These are phyloP conservation scores for Spisula solida DNA, from an alignment of 2,888 invertebrate genomes.

Conservation along the genomic window DNA sequence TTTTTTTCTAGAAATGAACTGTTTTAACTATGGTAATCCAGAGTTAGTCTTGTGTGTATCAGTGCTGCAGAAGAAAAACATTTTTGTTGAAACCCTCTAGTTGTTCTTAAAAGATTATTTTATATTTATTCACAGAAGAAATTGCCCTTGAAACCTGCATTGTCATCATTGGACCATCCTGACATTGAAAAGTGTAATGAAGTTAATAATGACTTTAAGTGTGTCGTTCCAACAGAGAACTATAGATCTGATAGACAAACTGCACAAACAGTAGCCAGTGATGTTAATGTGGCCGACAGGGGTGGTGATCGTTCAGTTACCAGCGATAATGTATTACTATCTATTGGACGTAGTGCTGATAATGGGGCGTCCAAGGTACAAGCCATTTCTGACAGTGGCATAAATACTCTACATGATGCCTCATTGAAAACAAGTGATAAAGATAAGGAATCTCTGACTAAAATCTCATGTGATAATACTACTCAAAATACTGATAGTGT, in stretches of 20 bases:
- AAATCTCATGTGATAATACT: background rate
- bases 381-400: background rate
- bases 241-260: background rate
- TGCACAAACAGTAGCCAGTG: background rate
- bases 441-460: slow-evolving; percentile 6
- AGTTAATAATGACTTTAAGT: background rate
- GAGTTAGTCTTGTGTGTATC: too few relatives aligned
- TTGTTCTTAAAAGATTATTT: background rate
- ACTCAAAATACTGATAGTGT: background rate
- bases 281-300: background rate
- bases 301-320: background rate
- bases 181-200: background rate
- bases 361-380: background rate
- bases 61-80: too few relatives aligned
- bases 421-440: background rate
- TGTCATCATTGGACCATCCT: background rate
- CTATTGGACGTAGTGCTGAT: background rate
- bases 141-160: background rate
- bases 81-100: too few relatives aligned
- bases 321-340: background rate
- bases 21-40: too few relatives aligned
- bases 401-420: background rate
- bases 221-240: background rate
- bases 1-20: too few relatives aligned
- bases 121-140: slow-evolving; percentile 24